Evolutionary conservation across 2,888 invertebrate species (phyloP).

Genomic region (Parnassius apollo): DNA sequence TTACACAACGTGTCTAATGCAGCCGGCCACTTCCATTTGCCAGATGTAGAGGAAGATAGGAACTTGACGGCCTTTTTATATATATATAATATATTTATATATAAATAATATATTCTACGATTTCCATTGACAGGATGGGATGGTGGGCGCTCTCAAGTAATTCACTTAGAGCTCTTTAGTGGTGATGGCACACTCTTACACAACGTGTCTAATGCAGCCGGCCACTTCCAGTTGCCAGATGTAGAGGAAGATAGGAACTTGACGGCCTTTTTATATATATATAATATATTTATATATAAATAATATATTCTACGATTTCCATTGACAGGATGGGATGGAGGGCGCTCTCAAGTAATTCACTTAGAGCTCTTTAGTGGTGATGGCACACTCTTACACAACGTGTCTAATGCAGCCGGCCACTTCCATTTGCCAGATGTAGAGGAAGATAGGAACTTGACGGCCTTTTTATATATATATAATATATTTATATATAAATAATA

Average conservation of each 20-base stretch:
- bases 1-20: slow-evolving; percentile 47
- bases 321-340: slow-evolving; percentile 61
- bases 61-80: slow-evolving; percentile 60
- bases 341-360: slow-evolving; percentile 54
- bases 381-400: slow-evolving; percentile 45
- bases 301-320: background rate
- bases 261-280: slow-evolving; percentile 54
- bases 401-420: slow-evolving; percentile 48
- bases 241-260: slow-evolving; percentile 46
- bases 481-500: background rate
- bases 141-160: slow-evolving; percentile 55
- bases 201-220: slow-evolving; percentile 48
- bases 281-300: no score
- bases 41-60: slow-evolving; percentile 38
- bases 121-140: slow-evolving; percentile 53
- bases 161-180: slow-evolving; percentile 51
- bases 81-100: no score
- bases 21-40: slow-evolving; percentile 53
- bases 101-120: background rate
- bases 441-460: slow-evolving; percentile 49
- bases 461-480: slow-evolving; percentile 54
- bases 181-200: slow-evolving; percentile 40
- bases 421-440: slow-evolving; percentile 48
- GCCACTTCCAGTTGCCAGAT: slow-evolving; percentile 51
- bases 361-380: slow-evolving; percentile 45